A percentile compares a stretch with the other conserved stretches of the same genome.
Conservation (phyloP, 2,888 invertebrate genomes). For the Leucania comma region DNA sequence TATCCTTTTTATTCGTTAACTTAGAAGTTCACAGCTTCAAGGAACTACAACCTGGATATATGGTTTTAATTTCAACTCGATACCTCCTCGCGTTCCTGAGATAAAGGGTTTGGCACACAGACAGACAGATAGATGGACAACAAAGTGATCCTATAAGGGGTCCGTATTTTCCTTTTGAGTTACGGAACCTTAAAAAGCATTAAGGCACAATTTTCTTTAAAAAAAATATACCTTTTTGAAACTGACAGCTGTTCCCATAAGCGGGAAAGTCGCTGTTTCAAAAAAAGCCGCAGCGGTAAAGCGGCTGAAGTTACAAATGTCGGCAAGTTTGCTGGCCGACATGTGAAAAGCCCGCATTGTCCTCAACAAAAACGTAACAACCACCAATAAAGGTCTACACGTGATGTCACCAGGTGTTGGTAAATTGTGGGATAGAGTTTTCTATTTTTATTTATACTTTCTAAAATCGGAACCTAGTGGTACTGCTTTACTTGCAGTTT, state of each 20-base stretch:
- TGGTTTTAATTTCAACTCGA: no score
- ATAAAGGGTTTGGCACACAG: no score
- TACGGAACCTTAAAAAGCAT: neutral
- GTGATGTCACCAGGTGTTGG: constrained; percentile 40
- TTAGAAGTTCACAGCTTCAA: no score
- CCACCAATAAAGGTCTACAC: constrained; percentile 65
- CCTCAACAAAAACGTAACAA: constrained; percentile 64
- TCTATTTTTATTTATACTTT: no score
- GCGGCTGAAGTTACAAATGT: constrained; percentile 59
- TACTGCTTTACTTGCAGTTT: neutral
- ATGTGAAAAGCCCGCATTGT: constrained; percentile 66
- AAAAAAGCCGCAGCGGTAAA: constrained; percentile 51
- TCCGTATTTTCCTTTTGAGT: no score
- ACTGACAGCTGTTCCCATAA: constrained; percentile 53
- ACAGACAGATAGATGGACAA: no score
- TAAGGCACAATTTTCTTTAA: neutral
- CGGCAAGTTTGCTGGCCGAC: constrained; percentile 54
- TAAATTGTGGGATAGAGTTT: constrained; percentile 10
- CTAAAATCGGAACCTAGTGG: no score
- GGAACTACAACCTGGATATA: no score
- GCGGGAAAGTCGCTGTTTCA: constrained; percentile 49
- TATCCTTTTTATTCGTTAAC: no score
- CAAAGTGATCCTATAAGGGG: no score
- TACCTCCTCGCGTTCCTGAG: no score
- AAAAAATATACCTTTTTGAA: constrained; percentile 43